A percentile compares a stretch with the other conserved stretches of the same genome.
These are phyloP conservation scores for Linyphia triangularis DNA, from an alignment of 2,888 invertebrate species.

Conservation along the genomic window DNA sequence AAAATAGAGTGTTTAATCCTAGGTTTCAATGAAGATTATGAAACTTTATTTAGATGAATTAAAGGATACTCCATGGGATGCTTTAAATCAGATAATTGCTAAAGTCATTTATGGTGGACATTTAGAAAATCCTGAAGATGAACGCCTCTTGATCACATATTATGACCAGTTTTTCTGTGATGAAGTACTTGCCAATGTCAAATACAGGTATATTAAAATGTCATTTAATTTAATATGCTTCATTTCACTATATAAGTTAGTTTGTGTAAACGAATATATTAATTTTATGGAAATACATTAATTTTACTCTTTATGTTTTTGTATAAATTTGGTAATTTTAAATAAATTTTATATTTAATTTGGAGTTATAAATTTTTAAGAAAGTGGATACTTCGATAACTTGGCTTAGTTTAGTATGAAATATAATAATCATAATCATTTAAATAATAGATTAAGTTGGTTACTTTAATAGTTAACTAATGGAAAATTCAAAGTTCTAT, in stretches of 20 bases:
- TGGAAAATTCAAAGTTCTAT: too few species aligned
- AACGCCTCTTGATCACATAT: conserved; percentile 88
- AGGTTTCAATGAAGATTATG: conserved; percentile 91
- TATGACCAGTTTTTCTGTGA: conserved; percentile 90
- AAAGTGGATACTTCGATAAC: too few species aligned
- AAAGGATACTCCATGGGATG: conserved; percentile 93
- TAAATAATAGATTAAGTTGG: too few species aligned
- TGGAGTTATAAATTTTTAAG: too few species aligned
- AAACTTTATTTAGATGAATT: conserved; percentile 92
- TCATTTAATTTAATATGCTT: neutral
- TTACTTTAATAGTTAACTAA: too few species aligned
- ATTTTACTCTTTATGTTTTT: neutral
- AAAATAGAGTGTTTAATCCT: conserved; percentile 31
- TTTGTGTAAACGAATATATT: too few species aligned
- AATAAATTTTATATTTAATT: too few species aligned
- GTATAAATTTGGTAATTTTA: neutral
- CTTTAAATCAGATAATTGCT: conserved; percentile 91
- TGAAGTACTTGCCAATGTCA: conserved; percentile 84
- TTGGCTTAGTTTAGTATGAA: too few species aligned
- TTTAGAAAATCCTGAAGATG: conserved; percentile 87
- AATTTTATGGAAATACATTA: too few species aligned
- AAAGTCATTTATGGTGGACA: conserved; percentile 94
- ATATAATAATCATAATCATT: too few species aligned
- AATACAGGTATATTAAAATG: conserved; percentile 83
- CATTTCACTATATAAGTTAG: neutral